A percentile compares a stretch with the other conserved stretches of the same genome.
Conservation (phyloP, 2,888 invertebrate genomes). For the Agrotis puta region DNA sequence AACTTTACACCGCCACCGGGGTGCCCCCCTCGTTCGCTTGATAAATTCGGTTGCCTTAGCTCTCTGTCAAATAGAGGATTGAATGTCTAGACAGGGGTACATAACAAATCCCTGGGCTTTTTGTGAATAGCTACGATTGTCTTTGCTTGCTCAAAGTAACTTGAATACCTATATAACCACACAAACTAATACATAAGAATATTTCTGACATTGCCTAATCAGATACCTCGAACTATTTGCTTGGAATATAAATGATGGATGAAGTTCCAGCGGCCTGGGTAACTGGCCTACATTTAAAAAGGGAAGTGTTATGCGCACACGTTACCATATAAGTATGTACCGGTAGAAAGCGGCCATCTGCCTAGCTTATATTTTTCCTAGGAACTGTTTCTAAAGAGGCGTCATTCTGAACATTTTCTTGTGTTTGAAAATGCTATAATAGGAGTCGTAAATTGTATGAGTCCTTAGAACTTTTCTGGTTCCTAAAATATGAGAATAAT, state of each 20-base stretch:
- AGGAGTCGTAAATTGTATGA: not conserved
- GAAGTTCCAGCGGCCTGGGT: slow-evolving; percentile 30
- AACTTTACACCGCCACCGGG: slow-evolving; percentile 65
- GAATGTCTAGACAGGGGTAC: slow-evolving; percentile 45
- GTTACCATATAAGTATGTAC: slow-evolving; percentile 48
- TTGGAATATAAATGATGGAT: slow-evolving; percentile 43
- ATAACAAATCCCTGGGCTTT: slow-evolving; percentile 20
- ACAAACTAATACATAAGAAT: not conserved
- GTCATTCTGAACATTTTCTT: slow-evolving; percentile 12
- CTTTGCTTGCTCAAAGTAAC: not conserved
- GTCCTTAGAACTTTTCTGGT: not conserved
- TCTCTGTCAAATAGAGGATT: slow-evolving; percentile 34
- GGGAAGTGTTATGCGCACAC: slow-evolving; percentile 45
- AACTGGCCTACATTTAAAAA: slow-evolving; percentile 48
- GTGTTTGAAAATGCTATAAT: not conserved
- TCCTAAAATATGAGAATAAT: not conserved
- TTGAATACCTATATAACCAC: not conserved
- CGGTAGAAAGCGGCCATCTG: slow-evolving; percentile 40
- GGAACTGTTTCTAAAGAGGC: slow-evolving; percentile 20
- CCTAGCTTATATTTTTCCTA: slow-evolving; percentile 33
- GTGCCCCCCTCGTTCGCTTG: slow-evolving; percentile 52
- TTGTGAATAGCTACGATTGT: slow-evolving; percentile 18
- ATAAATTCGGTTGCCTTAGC: slow-evolving; percentile 59
- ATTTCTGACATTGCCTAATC: slow-evolving; percentile 2
- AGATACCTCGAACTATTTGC: slow-evolving; percentile 32